Evolutionary conservation across 2,888 invertebrate species (phyloP), one percentile per base, ranked within the genome.

Genomic region (Hedychridium roseum): DNA sequence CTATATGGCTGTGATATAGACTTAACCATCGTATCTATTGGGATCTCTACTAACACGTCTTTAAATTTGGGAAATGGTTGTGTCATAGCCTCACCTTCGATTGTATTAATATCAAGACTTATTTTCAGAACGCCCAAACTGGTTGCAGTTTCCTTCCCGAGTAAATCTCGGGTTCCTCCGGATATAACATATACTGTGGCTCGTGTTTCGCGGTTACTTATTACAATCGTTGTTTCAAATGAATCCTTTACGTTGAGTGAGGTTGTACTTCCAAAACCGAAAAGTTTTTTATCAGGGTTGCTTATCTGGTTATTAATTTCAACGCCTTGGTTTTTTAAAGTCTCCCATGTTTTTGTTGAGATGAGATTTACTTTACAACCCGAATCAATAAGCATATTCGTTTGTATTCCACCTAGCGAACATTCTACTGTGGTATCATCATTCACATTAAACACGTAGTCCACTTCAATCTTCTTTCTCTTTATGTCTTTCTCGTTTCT

Each of bases 331-430:
- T 54, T 52, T 15, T 54, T 18, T 12, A 11, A 11, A 5, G 43
- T 4, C 12, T 21, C 12, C 62, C 57, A 64, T 0, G 54, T 50
- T 15, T 39, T 36, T 12, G 54, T 39, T 6, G 27, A 36, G 9
- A 64, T 12, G 2, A 64, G 3, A 31, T 64, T 63, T n/a, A 41
- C 17, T 36, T 44, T 57, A 28, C 51, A 40, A 4, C 60, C 62
- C 1, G 61, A 63, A 28, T 58, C 60, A 12, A 59, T 49, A 6
- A 62, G n/a, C 46, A 54, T 54, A n/a, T 50, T 27, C 7, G 57
- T 26, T 16, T 5, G n/a, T 4, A 58, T 42, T 18, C 50, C 62
- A 9, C 54, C 57, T 12, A 63, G 23, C 16, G 2, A 14, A 14
- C 40, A 43, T 15, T 40, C 28, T 5, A 52, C 48, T n/a, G 14